Evolutionary conservation across 2,888 invertebrate species (phyloP).

Genomic region (Linnaemya vulpina): DNA sequence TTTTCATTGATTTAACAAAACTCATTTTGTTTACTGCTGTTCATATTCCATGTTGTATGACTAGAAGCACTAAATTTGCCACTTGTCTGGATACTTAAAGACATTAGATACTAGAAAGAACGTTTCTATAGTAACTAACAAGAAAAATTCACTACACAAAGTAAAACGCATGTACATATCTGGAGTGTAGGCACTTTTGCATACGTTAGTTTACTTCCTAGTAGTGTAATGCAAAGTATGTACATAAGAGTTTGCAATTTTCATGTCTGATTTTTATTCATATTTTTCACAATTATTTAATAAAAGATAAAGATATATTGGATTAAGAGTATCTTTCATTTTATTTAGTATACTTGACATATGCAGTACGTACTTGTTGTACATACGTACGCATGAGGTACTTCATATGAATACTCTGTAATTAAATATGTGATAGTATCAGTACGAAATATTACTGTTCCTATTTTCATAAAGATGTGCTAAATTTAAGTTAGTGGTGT

Average conservation of each 20-base stretch:
- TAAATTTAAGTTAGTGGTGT: too few species aligned
- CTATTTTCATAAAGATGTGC: too few species aligned
- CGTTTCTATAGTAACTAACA: constrained; percentile 37
- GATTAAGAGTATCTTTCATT: constrained; percentile 8
- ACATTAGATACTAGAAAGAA: constrained; percentile 34
- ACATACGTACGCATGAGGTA: neutral
- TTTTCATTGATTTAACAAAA: constrained; percentile 36
- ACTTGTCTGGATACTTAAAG: constrained; percentile 63
- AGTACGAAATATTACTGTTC: too few species aligned
- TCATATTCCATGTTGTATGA: neutral
- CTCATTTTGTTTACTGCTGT: constrained; percentile 12
- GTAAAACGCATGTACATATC: neutral
- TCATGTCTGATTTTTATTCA: neutral
- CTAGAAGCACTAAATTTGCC: constrained; percentile 14
- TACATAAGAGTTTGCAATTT: constrained; percentile 43
- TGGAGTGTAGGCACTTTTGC: neutral
- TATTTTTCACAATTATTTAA: constrained; percentile 56
- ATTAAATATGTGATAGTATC: too few species aligned
- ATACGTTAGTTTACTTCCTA: constrained; percentile 33
- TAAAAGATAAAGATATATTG: constrained; percentile 52
- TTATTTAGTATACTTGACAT: constrained; percentile 26
- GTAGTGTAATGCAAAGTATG: constrained; percentile 17
- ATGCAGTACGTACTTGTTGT: constrained; percentile 16
- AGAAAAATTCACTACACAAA: neutral
- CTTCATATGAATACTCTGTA: neutral